Evolutionary conservation across 2,888 invertebrate genomes (phyloP).

Genomic region (Chymomyza amoena): DNA sequence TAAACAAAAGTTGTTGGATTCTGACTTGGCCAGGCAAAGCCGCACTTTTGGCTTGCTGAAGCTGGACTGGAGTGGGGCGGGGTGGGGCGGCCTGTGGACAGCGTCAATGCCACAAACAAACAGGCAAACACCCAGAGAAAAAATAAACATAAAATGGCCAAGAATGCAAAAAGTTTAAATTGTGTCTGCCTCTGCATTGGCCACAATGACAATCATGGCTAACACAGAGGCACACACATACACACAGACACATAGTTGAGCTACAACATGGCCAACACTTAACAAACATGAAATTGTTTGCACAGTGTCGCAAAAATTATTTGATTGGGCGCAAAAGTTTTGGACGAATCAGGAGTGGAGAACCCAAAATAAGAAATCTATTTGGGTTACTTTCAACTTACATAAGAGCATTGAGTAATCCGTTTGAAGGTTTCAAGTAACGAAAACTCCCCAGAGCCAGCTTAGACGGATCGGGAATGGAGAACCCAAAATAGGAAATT

Average conservation of each 20-base stretch:
- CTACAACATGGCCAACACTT: not conserved
- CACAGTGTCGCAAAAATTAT: not conserved
- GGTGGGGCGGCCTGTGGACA: not conserved
- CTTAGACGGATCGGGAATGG: no score
- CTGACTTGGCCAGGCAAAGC: not conserved
- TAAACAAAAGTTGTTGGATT: conserved; percentile 4
- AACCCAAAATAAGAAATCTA: no score
- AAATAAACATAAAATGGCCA: conserved; percentile 1
- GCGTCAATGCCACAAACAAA: conserved; percentile 1
- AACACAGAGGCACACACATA: not conserved
- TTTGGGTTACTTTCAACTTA: no score
- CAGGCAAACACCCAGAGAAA: not conserved
- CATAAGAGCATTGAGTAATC: no score
- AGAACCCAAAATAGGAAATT: no score
- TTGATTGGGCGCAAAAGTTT: not conserved
- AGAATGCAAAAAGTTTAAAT: conserved; percentile 38
- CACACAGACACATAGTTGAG: not conserved
- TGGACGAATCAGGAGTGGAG: no score
- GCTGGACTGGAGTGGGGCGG: not conserved
- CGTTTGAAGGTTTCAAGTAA: no score
- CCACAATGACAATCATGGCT: conserved; percentile 3
- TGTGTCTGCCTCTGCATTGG: conserved; percentile 24
- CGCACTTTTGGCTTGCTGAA: not conserved
- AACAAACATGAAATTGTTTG: not conserved
- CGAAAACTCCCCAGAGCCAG: no score